Evolutionary conservation across 2,888 invertebrate species (phyloP).

Genomic region (Yponomeuta plumbellus): DNA sequence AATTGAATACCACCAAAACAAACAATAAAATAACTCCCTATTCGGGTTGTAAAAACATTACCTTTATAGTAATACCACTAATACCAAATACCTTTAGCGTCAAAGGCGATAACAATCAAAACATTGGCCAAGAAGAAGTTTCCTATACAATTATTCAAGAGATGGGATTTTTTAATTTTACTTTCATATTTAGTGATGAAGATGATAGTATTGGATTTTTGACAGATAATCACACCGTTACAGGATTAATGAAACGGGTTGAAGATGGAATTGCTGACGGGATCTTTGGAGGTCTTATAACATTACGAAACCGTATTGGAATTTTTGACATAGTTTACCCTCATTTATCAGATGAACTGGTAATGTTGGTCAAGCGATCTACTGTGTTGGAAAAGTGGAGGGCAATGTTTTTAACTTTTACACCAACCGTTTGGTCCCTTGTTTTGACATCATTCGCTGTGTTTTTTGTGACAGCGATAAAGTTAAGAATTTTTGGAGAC

Average conservation of each 20-base stretch:
- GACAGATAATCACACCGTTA: slow-evolving; percentile 18
- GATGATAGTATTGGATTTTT: slow-evolving; percentile 15
- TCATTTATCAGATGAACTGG: slow-evolving; percentile 19
- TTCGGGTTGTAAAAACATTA: slow-evolving; percentile 19
- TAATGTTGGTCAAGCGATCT: slow-evolving; percentile 20
- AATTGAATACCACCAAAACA: not conserved
- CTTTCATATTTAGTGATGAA: slow-evolving; percentile 8
- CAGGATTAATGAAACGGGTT: slow-evolving; percentile 17
- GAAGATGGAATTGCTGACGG: slow-evolving; percentile 17
- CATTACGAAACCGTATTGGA: slow-evolving; percentile 17
- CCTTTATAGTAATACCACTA: slow-evolving; percentile 9
- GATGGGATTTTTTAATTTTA: slow-evolving; percentile 16
- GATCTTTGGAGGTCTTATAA: slow-evolving; percentile 16
- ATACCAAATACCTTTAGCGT: slow-evolving; percentile 16
- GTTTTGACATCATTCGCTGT: slow-evolving; percentile 11
- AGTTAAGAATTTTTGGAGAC: slow-evolving; percentile 15
- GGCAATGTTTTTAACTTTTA: slow-evolving; percentile 19
- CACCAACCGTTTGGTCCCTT: slow-evolving; percentile 17
- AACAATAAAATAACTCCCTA: slow-evolving; percentile 16
- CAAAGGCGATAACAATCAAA: not conserved
- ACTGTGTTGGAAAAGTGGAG: slow-evolving; percentile 20
- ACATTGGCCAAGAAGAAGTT: slow-evolving; percentile 21
- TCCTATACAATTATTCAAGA: slow-evolving; percentile 18
- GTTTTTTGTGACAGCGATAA: slow-evolving; percentile 10
- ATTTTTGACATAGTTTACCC: slow-evolving; percentile 21